Base-by-base conservation (phyloP, 1,140 invertebrate species). In the Ips nitidus region DNA sequence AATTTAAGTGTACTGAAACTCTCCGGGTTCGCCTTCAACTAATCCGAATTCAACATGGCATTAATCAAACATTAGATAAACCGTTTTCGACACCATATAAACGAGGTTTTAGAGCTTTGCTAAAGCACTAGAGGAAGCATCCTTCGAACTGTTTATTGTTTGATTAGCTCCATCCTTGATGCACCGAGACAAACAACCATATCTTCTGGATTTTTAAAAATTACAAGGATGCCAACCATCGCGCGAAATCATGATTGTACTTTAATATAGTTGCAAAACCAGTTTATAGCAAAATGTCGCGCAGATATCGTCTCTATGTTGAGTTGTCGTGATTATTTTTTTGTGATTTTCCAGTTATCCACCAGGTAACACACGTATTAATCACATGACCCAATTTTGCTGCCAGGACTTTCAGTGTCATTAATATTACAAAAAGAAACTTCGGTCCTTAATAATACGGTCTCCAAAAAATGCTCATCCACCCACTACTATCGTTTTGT, bases 101-200 rank as follows among this genome's bases (percentile, higher is more conserved):
- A 22, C 22, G 22, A 22, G 22, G 22, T 22, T 22, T 22, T 22
- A 22, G 22, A 22, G 22, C 22, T 22, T 22, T 22, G 22, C 22
- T 22, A 22, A 22, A 22, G 22, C 22, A 22, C 22, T 22, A 22
- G 22, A 4, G 55, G 5, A 57, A 40, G 41, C 61, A 73, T 71
- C 73, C 73, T 75, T 76, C 73, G 72, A 67, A 66, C 42, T 76
- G 71, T 75, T 74, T 76, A 74, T 70, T 73, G 58, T 74, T 66
- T 65, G 74, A 76, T 74, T 75, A 68, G 69, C 61, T 65, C 58
- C n/a, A 70, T 72, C 74, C 74, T 75, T 75, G 74, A 74, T 62
- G 55, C 47, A 62, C 60, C 53, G 66, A 69, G 70, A 74, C 73
- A 74, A 74, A 74, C 73, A 74, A 74, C 52, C 63, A 65, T 71